Evolutionary conservation across 2,888 invertebrate species (phyloP).

Genomic region (Pachycephus smyrnensis): DNA sequence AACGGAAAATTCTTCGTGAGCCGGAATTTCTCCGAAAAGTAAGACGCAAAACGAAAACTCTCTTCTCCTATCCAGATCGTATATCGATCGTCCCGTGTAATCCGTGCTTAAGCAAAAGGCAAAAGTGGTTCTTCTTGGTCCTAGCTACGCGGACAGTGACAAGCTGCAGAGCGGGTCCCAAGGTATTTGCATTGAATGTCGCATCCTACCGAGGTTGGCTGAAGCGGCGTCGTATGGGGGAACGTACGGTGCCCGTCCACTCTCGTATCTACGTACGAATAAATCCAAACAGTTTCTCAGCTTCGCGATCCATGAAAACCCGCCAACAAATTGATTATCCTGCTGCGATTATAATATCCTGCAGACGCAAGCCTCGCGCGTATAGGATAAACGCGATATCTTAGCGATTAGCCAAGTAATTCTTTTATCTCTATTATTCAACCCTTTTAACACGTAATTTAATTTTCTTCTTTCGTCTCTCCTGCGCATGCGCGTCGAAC

Average conservation of each 20-base stretch:
- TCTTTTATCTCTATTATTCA: too few relatives aligned
- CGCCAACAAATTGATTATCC: conserved; percentile 1
- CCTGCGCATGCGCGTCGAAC: too few relatives aligned
- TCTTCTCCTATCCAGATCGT: too few relatives aligned
- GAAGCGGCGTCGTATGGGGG: background rate
- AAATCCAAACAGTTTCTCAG: background rate
- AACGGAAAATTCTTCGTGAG: too few relatives aligned
- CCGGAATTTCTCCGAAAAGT: too few relatives aligned
- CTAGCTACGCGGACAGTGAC: conserved; percentile 31
- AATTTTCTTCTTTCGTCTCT: too few relatives aligned
- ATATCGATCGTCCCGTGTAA: background rate
- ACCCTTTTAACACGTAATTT: too few relatives aligned
- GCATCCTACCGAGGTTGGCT: conserved; percentile 6
- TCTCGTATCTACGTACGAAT: background rate
- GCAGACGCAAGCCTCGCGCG: too few relatives aligned
- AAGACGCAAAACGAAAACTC: too few relatives aligned
- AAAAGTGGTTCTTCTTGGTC: conserved; percentile 6
- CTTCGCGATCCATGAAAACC: background rate
- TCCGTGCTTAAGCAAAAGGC: conserved; percentile 7
- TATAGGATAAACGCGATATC: too few relatives aligned
- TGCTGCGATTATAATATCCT: background rate
- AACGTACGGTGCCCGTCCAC: background rate
- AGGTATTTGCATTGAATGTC: conserved; percentile 38
- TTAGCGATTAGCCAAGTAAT: too few relatives aligned
- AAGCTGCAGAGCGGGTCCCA: conserved; percentile 34